Conservation (phyloP, 2,888 invertebrate genomes). For the Lepidocyrtinus sp. region DNA sequence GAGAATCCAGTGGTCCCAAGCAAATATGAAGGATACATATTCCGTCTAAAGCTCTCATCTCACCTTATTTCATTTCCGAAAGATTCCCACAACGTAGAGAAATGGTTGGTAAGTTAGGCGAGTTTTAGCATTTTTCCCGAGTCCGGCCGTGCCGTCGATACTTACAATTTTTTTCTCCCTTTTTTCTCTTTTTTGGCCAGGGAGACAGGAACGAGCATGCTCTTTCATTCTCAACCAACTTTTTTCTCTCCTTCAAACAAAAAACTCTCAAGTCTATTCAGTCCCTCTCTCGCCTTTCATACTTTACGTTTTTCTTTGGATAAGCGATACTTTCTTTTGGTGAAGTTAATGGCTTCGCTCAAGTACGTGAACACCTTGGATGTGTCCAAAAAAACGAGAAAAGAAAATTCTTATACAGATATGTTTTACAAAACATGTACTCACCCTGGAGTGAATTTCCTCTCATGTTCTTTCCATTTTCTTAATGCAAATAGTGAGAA, state of each 20-base stretch:
- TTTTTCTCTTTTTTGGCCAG: too few species aligned
- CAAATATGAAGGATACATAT: too few species aligned
- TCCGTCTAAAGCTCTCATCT: background rate
- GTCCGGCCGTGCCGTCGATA: slow-evolving; percentile 51
- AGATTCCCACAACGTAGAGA: background rate
- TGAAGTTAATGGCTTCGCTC: slow-evolving; percentile 47
- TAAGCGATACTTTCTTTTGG: slow-evolving; percentile 41
- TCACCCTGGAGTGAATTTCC: background rate
- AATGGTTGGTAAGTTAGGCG: too few species aligned
- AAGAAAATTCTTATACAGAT: background rate
- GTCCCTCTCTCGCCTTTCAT: background rate
- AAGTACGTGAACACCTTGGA: slow-evolving; percentile 43
- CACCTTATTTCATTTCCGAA: background rate
- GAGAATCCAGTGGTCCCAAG: too few species aligned
- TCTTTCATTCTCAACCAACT: slow-evolving; percentile 39
- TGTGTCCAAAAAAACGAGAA: background rate
- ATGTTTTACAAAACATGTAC: background rate
- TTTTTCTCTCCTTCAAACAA: background rate
- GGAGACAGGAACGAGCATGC: slow-evolving; percentile 46
- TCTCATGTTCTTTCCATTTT: too few species aligned
- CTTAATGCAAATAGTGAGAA: too few species aligned
- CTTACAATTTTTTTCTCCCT: slow-evolving; percentile 17
- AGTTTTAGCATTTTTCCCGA: too few species aligned
- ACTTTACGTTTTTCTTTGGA: slow-evolving; percentile 27
- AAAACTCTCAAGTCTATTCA: slow-evolving; percentile 10